Base-by-base conservation (phyloP, 2,113 vertebrate species). In the Coturnix japonica region DNA sequence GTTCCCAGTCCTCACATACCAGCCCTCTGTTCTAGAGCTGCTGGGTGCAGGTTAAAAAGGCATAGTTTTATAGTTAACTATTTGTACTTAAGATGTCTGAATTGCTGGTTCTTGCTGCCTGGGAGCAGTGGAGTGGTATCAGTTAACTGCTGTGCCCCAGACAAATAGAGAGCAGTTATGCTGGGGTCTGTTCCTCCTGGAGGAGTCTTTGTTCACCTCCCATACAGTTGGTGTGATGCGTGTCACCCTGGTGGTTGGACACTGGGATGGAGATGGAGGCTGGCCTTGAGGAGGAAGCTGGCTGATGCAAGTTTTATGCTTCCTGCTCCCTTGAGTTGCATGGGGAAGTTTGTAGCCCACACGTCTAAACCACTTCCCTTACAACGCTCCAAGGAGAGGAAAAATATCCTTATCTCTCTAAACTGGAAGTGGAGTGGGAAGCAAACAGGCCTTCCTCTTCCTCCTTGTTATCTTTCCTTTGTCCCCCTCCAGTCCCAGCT, bases 391-490 rank as follows among this genome's bases (percentile, higher is more conserved):
- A 6, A 81, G 67, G 53, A 56, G 92, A 93, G 72, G 66, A 49
- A 84, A 79, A 76, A 78, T 49, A 33, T 81, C 67, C 81, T 96
- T 94, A 83, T 90, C 87, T 94, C 65, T 43, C 81, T 33, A 46
- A 81, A 81, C 75, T 92, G 47, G 89, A 89, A 87, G 81, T 74
- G 35, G 47, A 87, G 87, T 74, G 72, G 78, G 87, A 91, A 96
- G 65, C 43, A 83, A 82, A 57, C 39, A 14, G 80, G 39, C 65
- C 74, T 93, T 95, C 81, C 89, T 71, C 79, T 96, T 93, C 90
- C 87, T 95, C 81, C 76, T 78, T 51, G 82, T 94, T 93, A 89
- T 82, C 79, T 21, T 75, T 63, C 75, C 80, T 94, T 93, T 91
- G 91, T 92, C 74, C 70, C 46, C 81, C 88, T 87, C 69, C 78